Percentiles rank a stretch among this genome's conserved stretches.
These are phyloP conservation scores for Drosophila bifasciata DNA, from an alignment of 1,140 invertebrate genomes.

Conservation along the genomic window DNA sequence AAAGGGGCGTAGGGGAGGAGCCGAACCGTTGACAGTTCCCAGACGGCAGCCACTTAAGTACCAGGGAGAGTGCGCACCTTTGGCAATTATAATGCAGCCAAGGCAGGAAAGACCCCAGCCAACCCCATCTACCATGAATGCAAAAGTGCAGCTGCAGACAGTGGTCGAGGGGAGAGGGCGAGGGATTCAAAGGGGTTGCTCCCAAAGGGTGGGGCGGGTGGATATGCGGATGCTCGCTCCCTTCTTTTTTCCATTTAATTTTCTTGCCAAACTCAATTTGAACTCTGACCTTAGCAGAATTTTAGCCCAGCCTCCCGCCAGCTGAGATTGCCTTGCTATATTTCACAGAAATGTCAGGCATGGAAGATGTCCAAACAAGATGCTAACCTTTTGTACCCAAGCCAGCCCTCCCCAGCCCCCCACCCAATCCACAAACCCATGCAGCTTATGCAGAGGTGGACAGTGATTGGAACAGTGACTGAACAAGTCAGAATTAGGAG, in stretches of 20 bases:
- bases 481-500: background rate
- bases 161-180: no score
- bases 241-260: slow-evolving; percentile 49
- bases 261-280: slow-evolving; percentile 65
- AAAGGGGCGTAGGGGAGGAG: slow-evolving; percentile 20
- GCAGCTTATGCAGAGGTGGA: background rate
- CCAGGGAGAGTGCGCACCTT: slow-evolving; percentile 73
- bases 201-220: no score
- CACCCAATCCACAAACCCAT: no score
- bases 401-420: no score
- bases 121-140: background rate
- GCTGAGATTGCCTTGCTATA: slow-evolving; percentile 42
- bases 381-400: no score
- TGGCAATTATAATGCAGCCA: slow-evolving; percentile 76
- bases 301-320: slow-evolving; percentile 7
- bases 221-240: background rate
- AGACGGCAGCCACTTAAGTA: slow-evolving; percentile 80
- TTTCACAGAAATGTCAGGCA: slow-evolving; percentile 52
- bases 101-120: slow-evolving; percentile 23
- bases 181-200: no score
- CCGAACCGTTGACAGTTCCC: slow-evolving; percentile 75
- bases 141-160: no score
- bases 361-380: slow-evolving; percentile 59
- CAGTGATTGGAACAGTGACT: slow-evolving; percentile 13
- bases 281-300: slow-evolving; percentile 68